Conservation (phyloP, 2,888 invertebrate genomes). For the Lottia gigantea region DNA sequence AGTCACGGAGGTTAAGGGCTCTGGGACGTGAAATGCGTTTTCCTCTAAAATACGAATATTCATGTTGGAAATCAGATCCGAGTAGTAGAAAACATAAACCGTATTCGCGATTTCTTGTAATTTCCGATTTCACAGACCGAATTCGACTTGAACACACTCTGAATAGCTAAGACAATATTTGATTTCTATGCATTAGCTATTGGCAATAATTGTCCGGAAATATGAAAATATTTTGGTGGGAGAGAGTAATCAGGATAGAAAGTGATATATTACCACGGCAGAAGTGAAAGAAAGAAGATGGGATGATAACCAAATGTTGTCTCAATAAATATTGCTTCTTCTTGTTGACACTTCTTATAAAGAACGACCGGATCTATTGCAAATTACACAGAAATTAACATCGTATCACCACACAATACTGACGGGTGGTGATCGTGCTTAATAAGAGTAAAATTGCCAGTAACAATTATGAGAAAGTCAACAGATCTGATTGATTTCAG, state of each 20-base stretch:
- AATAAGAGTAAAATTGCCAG: background rate
- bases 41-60: slow-evolving; percentile 12
- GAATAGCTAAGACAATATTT: slow-evolving; percentile 28
- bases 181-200: slow-evolving; percentile 25
- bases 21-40: slow-evolving; percentile 14
- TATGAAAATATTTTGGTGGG: slow-evolving; percentile 29
- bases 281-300: slow-evolving; percentile 3
- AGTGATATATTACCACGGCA: slow-evolving; percentile 10
- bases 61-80: slow-evolving; percentile 15
- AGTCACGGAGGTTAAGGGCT: slow-evolving; percentile 20
- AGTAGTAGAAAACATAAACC: slow-evolving; percentile 13
- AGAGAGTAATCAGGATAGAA: slow-evolving; percentile 25
- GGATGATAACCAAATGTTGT: slow-evolving; percentile 20
- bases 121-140: slow-evolving; percentile 17
- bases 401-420: slow-evolving; percentile 17
- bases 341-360: slow-evolving; percentile 28
- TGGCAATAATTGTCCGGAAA: slow-evolving; percentile 28
- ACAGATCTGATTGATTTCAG: background rate
- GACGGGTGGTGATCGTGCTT: slow-evolving; percentile 9
- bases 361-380: slow-evolving; percentile 26
- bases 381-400: slow-evolving; percentile 31
- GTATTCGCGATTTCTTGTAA: slow-evolving; percentile 19
- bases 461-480: slow-evolving; percentile 6
- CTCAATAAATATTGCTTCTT: slow-evolving; percentile 25
- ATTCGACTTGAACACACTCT: slow-evolving; percentile 12